Evolutionary conservation across 2,113 vertebrate species (phyloP), one percentile per base, ranked within the genome.

Genomic region (Dromas ardeola): DNA sequence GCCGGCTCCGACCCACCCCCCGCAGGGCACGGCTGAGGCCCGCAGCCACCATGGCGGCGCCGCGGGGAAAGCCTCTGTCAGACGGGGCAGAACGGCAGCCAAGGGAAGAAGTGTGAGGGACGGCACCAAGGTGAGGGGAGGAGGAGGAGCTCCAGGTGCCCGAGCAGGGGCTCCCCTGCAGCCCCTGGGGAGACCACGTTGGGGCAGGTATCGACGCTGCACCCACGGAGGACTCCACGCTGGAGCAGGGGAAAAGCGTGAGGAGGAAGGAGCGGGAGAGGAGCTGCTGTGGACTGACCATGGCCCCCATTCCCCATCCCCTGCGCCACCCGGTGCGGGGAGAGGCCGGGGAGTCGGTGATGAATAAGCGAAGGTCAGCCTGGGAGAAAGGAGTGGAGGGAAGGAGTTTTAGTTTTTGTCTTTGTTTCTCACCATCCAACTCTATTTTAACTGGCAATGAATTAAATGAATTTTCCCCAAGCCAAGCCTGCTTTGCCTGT

Each of bases 11-110:
- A 14, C 13, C 1, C 1, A 3, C 50, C 61, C 61, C 17, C 3
- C 10, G 1, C 72, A 42, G 72, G 72, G 62, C 55, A 27, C 0
- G 2, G 40, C 38, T 5, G 5, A 11, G 56, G 38, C 38, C 55
- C 1, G 0, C 21, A 32, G 58, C 40, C 56, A 32, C 4, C 0
- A 23, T 7, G 5, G 12, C 6, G 2, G 21, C 0, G 0, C 34
- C 69, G 32, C 6, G 0, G 18, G 59, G 20, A 27, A 12, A 11
- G 4, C 27, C 32, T 27, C 15, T 5, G 21, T 18, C 5, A 26
- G 58, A 4, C 36, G 55, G 62, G 8, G 53, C 20, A 82, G 59
- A 72, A 36, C 1, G 2, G 32, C 32, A 7, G 12, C 9, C 19
- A 10, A 25, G 49, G 25, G 9, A 2, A 69, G n/a, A 26, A 8